A percentile compares a stretch with the other conserved stretches of the same genome.
Conservation (phyloP, 2,113 vertebrate species). For the Laticauda laticaudata region DNA sequence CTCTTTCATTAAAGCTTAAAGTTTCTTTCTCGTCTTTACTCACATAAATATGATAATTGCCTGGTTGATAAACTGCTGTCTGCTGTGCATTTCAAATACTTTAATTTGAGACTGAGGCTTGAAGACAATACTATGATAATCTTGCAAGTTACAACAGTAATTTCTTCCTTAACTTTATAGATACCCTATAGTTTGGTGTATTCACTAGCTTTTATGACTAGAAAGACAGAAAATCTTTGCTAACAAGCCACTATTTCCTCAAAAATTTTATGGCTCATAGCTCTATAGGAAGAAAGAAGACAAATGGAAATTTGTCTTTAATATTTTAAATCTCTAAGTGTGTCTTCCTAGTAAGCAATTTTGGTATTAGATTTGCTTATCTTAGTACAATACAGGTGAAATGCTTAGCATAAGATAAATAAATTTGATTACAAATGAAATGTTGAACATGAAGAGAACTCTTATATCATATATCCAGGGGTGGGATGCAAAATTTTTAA, state of each 20-base stretch:
- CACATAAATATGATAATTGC: background rate
- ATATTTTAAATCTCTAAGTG: background rate
- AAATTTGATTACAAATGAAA: constrained; percentile 20
- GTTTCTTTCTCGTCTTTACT: background rate
- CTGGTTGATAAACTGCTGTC: background rate
- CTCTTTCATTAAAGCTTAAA: background rate
- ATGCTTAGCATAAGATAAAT: background rate
- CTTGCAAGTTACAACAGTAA: background rate
- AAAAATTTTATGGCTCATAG: background rate
- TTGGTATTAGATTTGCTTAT: background rate
- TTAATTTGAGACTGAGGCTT: background rate
- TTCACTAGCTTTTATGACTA: background rate
- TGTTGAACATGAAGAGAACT: background rate
- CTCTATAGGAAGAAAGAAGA: background rate
- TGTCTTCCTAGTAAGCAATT: background rate
- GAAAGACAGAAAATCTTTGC: background rate
- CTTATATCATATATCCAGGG: background rate
- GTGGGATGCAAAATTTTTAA: too few species aligned
- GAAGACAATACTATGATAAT: background rate
- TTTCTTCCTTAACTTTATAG: background rate
- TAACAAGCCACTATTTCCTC: background rate
- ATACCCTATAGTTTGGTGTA: background rate
- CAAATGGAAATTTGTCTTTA: background rate
- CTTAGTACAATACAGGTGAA: background rate
- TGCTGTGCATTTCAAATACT: background rate